These are phyloP conservation scores for Andricus grossulariae DNA, from an alignment of 1,140 invertebrate genomes.

Conservation along the genomic window DNA sequence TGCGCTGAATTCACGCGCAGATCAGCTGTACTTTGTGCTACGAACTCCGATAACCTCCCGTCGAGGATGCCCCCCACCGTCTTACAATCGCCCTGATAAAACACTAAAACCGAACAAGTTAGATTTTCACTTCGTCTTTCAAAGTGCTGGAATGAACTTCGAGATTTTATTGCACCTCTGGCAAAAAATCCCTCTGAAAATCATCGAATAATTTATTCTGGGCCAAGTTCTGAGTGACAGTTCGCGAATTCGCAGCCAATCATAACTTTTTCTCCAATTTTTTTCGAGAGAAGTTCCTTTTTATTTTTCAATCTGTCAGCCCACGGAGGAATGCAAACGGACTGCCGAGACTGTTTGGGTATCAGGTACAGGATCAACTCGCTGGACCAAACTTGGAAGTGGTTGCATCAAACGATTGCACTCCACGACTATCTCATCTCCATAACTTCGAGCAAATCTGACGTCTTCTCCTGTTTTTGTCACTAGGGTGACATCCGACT, in stretches of 20 bases:
- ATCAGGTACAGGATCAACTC: constrained; percentile 88
- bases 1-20: constrained; percentile 55
- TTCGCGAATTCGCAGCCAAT: neutral
- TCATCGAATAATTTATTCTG: neutral
- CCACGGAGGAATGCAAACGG: constrained; percentile 88
- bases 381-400: constrained; percentile 94
- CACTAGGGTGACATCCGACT: constrained; percentile 53
- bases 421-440: constrained; percentile 90
- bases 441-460: constrained; percentile 84
- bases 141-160: constrained; percentile 1
- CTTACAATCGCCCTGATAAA: constrained; percentile 46
- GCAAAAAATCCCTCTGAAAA: neutral
- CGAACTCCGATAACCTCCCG: constrained; percentile 68
- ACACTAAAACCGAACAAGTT: constrained; percentile 41
- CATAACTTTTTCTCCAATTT: neutral
- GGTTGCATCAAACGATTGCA: constrained; percentile 91
- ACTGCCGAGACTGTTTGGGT: constrained; percentile 88
- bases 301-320: constrained; percentile 77
- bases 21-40: constrained; percentile 70
- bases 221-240: neutral
- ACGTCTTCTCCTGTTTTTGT: constrained; percentile 67
- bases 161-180: neutral
- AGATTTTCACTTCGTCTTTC: constrained; percentile 19
- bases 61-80: constrained; percentile 41
- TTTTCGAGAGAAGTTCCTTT: neutral